Evolutionary conservation across 2,797 vertebrate genomes (phyloP).

Genomic region (Sebastes taczanowskii): DNA sequence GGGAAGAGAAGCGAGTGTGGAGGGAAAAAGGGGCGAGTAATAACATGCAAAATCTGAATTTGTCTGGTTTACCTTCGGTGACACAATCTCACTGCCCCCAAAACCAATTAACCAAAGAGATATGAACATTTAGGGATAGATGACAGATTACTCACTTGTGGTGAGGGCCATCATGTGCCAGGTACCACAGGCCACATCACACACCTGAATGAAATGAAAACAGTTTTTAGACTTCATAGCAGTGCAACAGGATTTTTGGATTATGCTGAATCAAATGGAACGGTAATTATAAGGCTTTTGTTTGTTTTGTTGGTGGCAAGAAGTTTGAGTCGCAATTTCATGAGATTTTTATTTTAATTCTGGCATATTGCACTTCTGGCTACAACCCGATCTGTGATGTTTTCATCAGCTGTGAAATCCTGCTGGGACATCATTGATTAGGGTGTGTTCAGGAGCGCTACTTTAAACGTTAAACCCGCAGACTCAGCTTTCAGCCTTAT

Average conservation of each 20-base stretch:
- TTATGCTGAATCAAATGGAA: not conserved
- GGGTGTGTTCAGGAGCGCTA: not conserved
- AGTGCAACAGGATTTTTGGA: not conserved
- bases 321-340: not conserved
- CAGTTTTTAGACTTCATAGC: not conserved
- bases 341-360: not conserved
- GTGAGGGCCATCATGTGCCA: conserved; percentile 61
- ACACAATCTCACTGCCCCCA: not conserved
- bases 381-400: not conserved
- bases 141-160: conserved; percentile 54
- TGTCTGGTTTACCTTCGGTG: conserved; percentile 1
- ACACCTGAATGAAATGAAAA: conserved; percentile 38
- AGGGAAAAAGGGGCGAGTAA: not conserved
- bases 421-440: not conserved
- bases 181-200: conserved; percentile 70
- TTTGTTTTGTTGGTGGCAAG: not conserved
- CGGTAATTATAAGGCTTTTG: not conserved
- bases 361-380: not conserved
- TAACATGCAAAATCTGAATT: conserved; percentile 1
- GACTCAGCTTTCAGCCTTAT: not conserved
- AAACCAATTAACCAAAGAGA: conserved; percentile 6
- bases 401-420: not conserved
- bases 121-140: not conserved
- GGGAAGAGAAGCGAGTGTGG: conserved; percentile 1
- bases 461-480: conserved; percentile 7